These are phyloP conservation scores for Aplidium turbinatum DNA, from an alignment of 23 tunicate species.

Conservation along the genomic window DNA sequence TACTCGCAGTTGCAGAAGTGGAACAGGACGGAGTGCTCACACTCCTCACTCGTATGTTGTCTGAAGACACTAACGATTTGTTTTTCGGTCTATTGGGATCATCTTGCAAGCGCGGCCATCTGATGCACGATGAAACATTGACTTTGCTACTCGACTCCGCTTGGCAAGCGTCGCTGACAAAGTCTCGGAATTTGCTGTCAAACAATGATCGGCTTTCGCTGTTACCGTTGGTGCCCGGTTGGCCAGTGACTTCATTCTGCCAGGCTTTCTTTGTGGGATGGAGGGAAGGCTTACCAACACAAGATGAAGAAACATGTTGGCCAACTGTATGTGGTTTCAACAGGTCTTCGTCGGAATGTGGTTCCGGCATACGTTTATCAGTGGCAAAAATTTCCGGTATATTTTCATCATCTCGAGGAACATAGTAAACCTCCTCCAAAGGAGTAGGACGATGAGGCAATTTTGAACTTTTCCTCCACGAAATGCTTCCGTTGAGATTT, in stretches of 20 bases:
- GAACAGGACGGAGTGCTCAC: conserved; percentile 4
- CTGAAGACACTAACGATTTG: conserved; percentile 21
- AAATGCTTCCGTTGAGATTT: too few species aligned
- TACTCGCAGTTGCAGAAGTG: neutral
- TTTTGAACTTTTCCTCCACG: too few species aligned
- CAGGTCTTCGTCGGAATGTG: too few species aligned
- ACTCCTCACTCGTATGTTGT: conserved; percentile 25
- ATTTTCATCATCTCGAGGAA: conserved; percentile 14
- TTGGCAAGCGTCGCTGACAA: conserved; percentile 63
- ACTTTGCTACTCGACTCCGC: conserved; percentile 48
- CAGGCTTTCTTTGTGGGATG: too few species aligned
- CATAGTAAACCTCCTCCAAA: neutral
- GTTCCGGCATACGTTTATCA: too few species aligned
- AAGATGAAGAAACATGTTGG: too few species aligned
- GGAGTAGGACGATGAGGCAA: conserved; percentile 25
- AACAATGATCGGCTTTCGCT: conserved; percentile 2
- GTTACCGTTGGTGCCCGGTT: neutral
- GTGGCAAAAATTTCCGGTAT: too few species aligned
- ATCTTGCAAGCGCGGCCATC: neutral
- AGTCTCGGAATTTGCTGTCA: conserved; percentile 54
- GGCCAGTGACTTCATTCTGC: neutral
- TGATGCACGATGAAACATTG: neutral
- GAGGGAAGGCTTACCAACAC: too few species aligned
- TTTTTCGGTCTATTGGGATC: neutral
- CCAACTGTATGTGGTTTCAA: too few species aligned